Percentiles rank a stretch among this genome's conserved stretches.
Evolutionary conservation across 1,140 invertebrate genomes (phyloP).

Genomic region (Papilio aristodemus): DNA sequence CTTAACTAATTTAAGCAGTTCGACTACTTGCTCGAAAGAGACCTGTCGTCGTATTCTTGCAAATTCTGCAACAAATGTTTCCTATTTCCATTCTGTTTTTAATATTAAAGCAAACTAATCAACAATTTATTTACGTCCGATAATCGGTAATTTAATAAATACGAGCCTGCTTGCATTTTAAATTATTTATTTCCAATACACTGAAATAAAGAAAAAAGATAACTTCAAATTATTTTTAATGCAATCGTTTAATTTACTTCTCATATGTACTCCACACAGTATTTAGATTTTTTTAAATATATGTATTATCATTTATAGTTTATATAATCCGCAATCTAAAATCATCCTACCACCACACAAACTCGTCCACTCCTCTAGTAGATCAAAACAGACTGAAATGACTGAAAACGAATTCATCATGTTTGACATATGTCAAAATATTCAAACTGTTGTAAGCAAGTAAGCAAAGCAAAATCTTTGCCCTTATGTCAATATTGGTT

Average conservation of each 20-base stretch:
- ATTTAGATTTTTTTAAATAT: too few relatives aligned
- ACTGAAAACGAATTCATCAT: background rate
- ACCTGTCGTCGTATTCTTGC: conserved; percentile 46
- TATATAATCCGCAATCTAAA: too few relatives aligned
- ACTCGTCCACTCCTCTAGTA: conserved; percentile 3
- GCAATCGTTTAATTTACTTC: too few relatives aligned
- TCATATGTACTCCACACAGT: too few relatives aligned
- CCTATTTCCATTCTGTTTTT: background rate
- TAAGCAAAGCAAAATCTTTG: conserved; percentile 4
- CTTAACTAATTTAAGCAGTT: conserved; percentile 49
- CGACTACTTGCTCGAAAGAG: conserved; percentile 44
- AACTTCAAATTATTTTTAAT: too few relatives aligned
- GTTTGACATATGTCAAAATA: background rate
- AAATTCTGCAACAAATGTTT: background rate
- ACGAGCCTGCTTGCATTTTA: conserved; percentile 48
- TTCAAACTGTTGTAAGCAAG: background rate
- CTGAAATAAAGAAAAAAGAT: too few relatives aligned
- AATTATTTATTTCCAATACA: conserved; percentile 2
- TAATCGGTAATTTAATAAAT: conserved; percentile 8
- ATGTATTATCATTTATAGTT: too few relatives aligned
- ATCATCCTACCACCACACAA: too few relatives aligned
- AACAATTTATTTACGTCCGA: too few relatives aligned
- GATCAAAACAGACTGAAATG: background rate
- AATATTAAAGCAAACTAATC: conserved; percentile 22
- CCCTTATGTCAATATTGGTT: background rate